Conservation (phyloP, 2,113 vertebrate genomes). For the Melospiza melodia region DNA sequence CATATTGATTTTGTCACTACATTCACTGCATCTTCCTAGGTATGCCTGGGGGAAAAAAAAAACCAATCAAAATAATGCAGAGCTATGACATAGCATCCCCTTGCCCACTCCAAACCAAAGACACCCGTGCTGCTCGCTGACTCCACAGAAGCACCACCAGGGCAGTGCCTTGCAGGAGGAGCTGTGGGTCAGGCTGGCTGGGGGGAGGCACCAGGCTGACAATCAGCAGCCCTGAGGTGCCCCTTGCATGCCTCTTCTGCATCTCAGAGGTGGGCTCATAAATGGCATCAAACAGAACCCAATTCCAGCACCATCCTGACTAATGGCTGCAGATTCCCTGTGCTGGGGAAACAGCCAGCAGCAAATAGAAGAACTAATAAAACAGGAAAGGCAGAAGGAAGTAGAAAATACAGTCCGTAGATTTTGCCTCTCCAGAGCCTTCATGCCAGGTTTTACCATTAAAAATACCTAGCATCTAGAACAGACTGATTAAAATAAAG, state of each 20-base stretch:
- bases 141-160: background rate
- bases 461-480: background rate
- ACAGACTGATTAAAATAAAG: background rate
- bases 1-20: background rate
- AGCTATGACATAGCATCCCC: background rate
- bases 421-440: background rate
- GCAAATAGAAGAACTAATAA: background rate
- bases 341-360: background rate
- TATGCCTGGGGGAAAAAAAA: background rate
- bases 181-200: background rate
- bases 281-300: background rate
- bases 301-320: background rate
- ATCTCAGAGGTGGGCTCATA: background rate
- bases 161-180: background rate
- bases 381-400: background rate
- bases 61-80: background rate
- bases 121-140: background rate
- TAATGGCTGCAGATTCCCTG: background rate
- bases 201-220: background rate
- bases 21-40: background rate
- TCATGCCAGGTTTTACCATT: background rate
- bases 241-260: accelerated
- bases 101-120: background rate
- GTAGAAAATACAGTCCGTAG: background rate
- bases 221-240: background rate